Percentiles rank a stretch among this genome's conserved stretches.
Conservation (phyloP, 2,888 invertebrate genomes). For the Ectemnius lituratus region DNA sequence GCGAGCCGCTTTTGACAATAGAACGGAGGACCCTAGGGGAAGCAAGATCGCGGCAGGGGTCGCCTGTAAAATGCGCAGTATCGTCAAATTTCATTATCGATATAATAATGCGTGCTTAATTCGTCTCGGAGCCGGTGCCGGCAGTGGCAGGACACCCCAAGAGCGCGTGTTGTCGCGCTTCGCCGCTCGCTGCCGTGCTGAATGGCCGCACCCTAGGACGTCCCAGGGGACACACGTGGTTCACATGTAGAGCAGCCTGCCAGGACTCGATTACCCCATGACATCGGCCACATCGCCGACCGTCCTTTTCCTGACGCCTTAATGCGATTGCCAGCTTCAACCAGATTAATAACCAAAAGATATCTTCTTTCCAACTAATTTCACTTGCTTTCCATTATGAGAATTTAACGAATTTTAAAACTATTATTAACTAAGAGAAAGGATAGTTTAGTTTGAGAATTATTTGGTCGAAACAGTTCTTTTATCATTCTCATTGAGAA, state of each 20-base stretch:
- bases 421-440: no score
- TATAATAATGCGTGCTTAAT: slow-evolving; percentile 75
- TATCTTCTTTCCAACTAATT: neutral
- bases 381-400: no score
- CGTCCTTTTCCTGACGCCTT: slow-evolving; percentile 1
- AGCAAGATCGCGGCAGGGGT: slow-evolving; percentile 33
- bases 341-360: slow-evolving; percentile 1
- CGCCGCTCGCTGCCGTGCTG: slow-evolving; percentile 40
- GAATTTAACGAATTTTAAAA: no score
- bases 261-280: slow-evolving; percentile 26
- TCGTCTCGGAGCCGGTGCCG: slow-evolving; percentile 59
- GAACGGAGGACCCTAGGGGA: slow-evolving; percentile 28
- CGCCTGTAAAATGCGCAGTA: slow-evolving; percentile 76
- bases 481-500: no score
- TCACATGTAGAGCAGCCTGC: slow-evolving; percentile 34
- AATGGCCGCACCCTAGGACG: slow-evolving; percentile 54
- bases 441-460: no score
- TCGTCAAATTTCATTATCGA: slow-evolving; percentile 78
- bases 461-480: no score
- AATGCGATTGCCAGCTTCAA: slow-evolving; percentile 2
- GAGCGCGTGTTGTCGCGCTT: slow-evolving; percentile 31
- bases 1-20: slow-evolving; percentile 70
- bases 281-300: neutral
- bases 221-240: slow-evolving; percentile 47
- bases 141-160: slow-evolving; percentile 27